Evolutionary conservation across 2,888 invertebrate genomes (phyloP).

Genomic region (Panopea generosa): DNA sequence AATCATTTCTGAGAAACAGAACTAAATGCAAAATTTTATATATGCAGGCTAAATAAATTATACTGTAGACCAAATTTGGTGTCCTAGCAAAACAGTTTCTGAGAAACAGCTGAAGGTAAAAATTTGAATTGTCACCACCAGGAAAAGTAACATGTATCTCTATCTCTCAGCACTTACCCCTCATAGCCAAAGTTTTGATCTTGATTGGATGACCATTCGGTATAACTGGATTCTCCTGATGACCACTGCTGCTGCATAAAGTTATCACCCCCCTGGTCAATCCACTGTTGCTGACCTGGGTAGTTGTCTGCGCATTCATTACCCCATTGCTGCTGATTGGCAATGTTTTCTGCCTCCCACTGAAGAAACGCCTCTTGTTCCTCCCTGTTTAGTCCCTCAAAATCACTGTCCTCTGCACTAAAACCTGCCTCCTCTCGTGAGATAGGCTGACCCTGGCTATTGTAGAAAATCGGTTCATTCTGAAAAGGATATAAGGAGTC

Average conservation of each 20-base stretch:
- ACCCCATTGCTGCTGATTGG: slow-evolving; percentile 35
- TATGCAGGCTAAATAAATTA: too few species aligned
- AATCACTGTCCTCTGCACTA: slow-evolving; percentile 64
- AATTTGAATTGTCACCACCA: too few species aligned
- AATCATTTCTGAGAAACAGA: too few species aligned
- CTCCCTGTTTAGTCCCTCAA: slow-evolving; percentile 68
- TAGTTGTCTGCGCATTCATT: too few species aligned
- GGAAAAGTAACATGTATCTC: too few species aligned
- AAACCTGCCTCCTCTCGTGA: slow-evolving; percentile 75
- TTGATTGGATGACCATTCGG: slow-evolving; percentile 55
- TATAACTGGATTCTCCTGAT: slow-evolving; percentile 44
- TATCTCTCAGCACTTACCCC: too few species aligned
- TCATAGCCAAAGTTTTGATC: slow-evolving; percentile 48
- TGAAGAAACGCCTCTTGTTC: slow-evolving; percentile 70
- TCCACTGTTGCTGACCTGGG: slow-evolving; percentile 60
- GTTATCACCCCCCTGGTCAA: slow-evolving; percentile 20
- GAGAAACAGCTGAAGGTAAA: too few species aligned
- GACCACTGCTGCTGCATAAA: slow-evolving; percentile 25
- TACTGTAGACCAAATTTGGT: too few species aligned
- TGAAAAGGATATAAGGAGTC: too few species aligned
- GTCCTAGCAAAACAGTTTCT: too few species aligned
- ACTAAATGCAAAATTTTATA: too few species aligned
- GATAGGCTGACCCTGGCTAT: slow-evolving; percentile 72
- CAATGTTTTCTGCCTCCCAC: slow-evolving; percentile 68
- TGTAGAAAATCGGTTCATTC: slow-evolving; percentile 79